Base-by-base conservation (phyloP, 2,888 invertebrate genomes). In the Fragum fragum region DNA sequence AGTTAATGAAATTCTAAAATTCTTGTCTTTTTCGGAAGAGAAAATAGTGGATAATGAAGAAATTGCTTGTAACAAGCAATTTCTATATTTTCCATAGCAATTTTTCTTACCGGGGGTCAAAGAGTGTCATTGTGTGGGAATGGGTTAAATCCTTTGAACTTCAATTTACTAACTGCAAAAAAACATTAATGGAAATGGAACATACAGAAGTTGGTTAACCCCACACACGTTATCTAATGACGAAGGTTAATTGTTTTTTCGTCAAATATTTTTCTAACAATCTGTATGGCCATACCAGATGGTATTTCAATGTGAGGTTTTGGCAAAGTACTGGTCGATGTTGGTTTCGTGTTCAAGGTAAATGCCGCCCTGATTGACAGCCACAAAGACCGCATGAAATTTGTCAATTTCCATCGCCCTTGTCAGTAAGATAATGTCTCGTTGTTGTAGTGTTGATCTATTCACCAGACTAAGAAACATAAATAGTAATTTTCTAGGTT, bases 391-490 rank as follows among this genome's bases (percentile, higher is more conserved):
- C 42, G 28, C 39, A 69, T n/a, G 61, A 61, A 76, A 76, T 76
- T 76, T 76, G 76, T 76, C 76, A 76, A 69, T 76, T 76, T 76
- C 76, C 42, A 52, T 66, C 42, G 42, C n/a, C 21, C 59, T 57
- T 76, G 76, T 69, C 69, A 69, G 76, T 21, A 18, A 69, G 76
- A 76, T 76, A 76, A 76, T 76, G 76, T 76, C 69, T 76, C 61
- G 39, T 39, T 42, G 66, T 66, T 76, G 63, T 68, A 59, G 57
- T 69, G 36, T 29, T 76, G 69, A 76, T 76, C 59, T 59, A 59
- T 69, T 28, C 29, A 3, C 42, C 76, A 76, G 76, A 76, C 76
- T 71, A 53, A 42, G n/a, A 52, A 71, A 71, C 71, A 53, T 55
- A 66, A 66, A 66, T 66, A 66, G 36, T 66, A 57, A 57, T 57